A percentile compares a stretch with the other conserved stretches of the same genome.
Conservation (phyloP, 2,113 vertebrate genomes). For the Crotalus helleri region DNA sequence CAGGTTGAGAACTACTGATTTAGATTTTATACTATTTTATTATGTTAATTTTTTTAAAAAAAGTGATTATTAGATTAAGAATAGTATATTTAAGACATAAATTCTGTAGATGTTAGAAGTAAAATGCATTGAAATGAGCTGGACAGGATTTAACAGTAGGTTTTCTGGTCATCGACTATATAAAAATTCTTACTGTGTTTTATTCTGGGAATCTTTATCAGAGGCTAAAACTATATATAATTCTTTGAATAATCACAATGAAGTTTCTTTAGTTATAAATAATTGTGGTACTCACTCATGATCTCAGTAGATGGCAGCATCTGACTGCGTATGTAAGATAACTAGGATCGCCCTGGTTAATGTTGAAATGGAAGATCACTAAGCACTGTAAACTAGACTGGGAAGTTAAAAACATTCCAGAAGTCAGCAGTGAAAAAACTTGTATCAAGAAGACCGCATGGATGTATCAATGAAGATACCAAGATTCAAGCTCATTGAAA, state of each 20-base stretch:
- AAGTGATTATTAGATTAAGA: accelerated
- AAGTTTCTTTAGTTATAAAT: not conserved
- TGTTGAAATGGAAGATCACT: not conserved
- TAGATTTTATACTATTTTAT: not conserved
- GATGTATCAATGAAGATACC: not conserved
- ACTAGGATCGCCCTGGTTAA: not conserved
- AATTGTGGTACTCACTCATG: not conserved
- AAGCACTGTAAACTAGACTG: not conserved
- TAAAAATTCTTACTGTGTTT: not conserved
- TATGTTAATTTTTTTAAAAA: not conserved
- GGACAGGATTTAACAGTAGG: not conserved
- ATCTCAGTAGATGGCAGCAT: not conserved
- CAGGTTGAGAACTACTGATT: not conserved
- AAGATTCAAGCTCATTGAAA: not conserved
- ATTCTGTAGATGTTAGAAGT: not conserved
- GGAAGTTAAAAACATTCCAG: not conserved
- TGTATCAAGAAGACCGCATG: not conserved
- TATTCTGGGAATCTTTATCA: not conserved
- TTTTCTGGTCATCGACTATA: not conserved
- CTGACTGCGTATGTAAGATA: not conserved
- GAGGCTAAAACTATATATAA: not conserved
- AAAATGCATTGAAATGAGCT: not conserved
- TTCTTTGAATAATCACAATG: not conserved
- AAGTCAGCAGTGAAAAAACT: not conserved
- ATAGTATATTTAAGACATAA: not conserved